Conservation (phyloP, 1,140 invertebrate species). For the Drepana arcuata region DNA sequence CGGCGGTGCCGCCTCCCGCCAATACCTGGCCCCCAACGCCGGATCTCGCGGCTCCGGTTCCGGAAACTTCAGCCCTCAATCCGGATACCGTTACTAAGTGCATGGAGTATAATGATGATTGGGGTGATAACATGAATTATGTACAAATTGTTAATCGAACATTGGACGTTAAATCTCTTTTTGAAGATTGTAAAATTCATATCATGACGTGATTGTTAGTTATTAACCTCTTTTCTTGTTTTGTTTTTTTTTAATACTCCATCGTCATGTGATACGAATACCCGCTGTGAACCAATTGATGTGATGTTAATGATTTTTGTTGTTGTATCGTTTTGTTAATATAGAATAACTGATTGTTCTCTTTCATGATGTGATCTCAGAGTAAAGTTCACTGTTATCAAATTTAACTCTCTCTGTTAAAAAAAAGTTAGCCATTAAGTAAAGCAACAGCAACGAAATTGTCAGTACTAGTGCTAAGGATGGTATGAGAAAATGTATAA, state of each 20-base stretch:
- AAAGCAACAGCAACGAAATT: slow-evolving; percentile 44
- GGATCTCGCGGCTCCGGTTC: slow-evolving; percentile 45
- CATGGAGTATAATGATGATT: slow-evolving; percentile 13
- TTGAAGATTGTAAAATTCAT: no score
- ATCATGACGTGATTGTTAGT: no score
- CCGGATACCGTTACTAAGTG: slow-evolving; percentile 54
- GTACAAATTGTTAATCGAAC: no score
- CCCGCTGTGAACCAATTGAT: slow-evolving; percentile 35
- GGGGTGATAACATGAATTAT: no score
- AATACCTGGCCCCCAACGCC: slow-evolving; percentile 53
- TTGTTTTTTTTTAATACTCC: slow-evolving; percentile 10
- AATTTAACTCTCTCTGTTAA: slow-evolving; percentile 19
- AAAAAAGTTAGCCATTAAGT: slow-evolving; percentile 23
- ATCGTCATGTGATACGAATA: slow-evolving; percentile 15
- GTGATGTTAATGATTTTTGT: slow-evolving; percentile 24
- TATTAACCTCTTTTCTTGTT: slow-evolving; percentile 11
- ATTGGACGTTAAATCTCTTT: no score
- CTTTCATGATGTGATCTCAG: slow-evolving; percentile 27
- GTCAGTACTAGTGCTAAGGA: slow-evolving; percentile 57
- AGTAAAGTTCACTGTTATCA: slow-evolving; percentile 8
- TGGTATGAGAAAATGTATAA: slow-evolving; percentile 41
- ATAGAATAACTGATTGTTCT: slow-evolving; percentile 25
- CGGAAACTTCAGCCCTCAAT: slow-evolving; percentile 58
- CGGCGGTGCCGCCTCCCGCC: slow-evolving; percentile 43
- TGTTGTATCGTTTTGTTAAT: slow-evolving; percentile 15